These are phyloP conservation scores for Synchiropus splendidus DNA, from an alignment of 2,113 vertebrate genomes.

Conservation along the genomic window DNA sequence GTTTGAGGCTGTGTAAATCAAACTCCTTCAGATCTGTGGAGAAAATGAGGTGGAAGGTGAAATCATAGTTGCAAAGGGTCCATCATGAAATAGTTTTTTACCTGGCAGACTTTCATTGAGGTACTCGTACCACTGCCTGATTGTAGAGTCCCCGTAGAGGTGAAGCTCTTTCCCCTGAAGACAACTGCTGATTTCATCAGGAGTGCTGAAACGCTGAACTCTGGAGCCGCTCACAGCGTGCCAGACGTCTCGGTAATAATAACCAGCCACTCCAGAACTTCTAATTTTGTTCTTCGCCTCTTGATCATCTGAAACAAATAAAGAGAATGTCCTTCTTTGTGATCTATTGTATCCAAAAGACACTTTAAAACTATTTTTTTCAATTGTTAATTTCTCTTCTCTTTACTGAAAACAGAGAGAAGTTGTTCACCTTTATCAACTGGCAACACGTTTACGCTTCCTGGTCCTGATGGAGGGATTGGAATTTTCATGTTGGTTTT, in stretches of 20 bases:
- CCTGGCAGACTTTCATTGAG: conserved; percentile 79
- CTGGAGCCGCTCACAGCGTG: conserved; percentile 57
- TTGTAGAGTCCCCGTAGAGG: conserved; percentile 91
- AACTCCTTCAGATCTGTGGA: conserved; percentile 79
- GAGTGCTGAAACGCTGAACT: conserved; percentile 72
- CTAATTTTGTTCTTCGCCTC: background rate
- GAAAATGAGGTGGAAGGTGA: conserved; percentile 5
- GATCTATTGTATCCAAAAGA: no score
- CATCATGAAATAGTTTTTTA: no score
- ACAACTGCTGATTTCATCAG: conserved; percentile 74
- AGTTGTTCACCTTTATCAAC: background rate
- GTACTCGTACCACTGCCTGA: conserved; percentile 94
- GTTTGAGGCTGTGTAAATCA: conserved; percentile 83
- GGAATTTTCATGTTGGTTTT: conserved; percentile 32
- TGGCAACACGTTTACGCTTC: conserved; percentile 9
- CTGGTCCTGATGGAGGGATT: conserved; percentile 12
- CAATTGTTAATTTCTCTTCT: no score
- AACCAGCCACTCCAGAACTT: conserved; percentile 63
- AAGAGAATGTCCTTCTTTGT: background rate
- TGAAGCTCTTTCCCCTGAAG: conserved; percentile 80
- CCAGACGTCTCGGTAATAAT: conserved; percentile 82
- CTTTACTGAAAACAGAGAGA: no score
- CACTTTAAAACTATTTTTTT: no score
- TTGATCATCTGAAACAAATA: conserved; percentile 18
- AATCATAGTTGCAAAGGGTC: no score